Conservation (phyloP, 1,140 invertebrate genomes). For the Globodera ellingtonae region DNA sequence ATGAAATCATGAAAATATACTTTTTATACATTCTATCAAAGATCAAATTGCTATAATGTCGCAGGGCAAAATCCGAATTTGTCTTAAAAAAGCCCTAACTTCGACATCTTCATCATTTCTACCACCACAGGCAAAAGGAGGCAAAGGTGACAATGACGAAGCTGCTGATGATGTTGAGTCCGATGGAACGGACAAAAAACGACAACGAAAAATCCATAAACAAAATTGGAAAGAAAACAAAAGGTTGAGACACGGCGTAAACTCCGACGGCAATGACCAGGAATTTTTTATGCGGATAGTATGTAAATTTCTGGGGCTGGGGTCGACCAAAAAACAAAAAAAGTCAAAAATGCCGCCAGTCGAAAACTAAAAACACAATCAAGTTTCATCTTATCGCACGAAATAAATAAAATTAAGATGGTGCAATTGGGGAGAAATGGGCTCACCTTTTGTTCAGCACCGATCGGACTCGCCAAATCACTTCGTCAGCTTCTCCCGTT, state of each 20-base stretch:
- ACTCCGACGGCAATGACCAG: not conserved
- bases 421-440: too few species aligned
- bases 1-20: too few species aligned
- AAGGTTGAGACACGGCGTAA: not conserved
- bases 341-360: too few species aligned
- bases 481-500: not conserved
- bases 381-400: too few species aligned
- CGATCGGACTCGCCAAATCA: not conserved
- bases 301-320: too few species aligned
- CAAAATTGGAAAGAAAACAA: not conserved
- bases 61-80: not conserved
- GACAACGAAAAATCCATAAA: not conserved
- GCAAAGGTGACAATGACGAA: not conserved
- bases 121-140: not conserved
- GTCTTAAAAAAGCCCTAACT: not conserved
- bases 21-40: too few species aligned
- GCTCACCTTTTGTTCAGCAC: not conserved
- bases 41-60: not conserved
- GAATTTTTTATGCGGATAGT: not conserved
- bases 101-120: not conserved
- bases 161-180: too few species aligned
- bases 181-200: not conserved
- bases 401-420: too few species aligned
- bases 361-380: too few species aligned
- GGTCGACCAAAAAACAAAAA: too few species aligned